Base-by-base conservation (phyloP, 2,797 vertebrate genomes). In the Sebastes alutus region DNA sequence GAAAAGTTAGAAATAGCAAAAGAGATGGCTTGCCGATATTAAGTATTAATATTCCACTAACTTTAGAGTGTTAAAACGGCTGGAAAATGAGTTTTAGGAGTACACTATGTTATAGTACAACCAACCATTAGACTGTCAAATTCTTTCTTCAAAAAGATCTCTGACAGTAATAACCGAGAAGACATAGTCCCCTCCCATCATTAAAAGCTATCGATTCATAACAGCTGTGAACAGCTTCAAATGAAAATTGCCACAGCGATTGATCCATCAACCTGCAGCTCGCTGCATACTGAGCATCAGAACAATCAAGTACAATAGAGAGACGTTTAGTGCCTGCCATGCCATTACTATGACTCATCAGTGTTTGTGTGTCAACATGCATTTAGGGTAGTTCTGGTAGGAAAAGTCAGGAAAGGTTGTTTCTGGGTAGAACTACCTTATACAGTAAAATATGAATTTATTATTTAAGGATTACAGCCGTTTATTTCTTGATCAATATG, bases 171-270 rank as follows among this genome's bases (percentile, higher is more conserved):
- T 84, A 92, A 87, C 74, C 58, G 77, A 65, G 66, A 86, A 85
- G 78, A 87, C 75, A 63, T 55, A 27, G 64, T 38, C 56, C 56
- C 76, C 62, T 69, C 71, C 58, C 77, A 77, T 84, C 86, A 90
- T 93, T 91, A 90, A 92, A 91, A 88, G 63, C 64, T 75, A 94
- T 94, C 20, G 80, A 94, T 92, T 92, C 82, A 89, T 76, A 88
- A 87, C 80, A 88, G 78, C 76, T 77, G 77, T 84, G 77, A 82
- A 85, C 77, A 64, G 80, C 84, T 85, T 88, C 82, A 90, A 89
- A 85, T 85, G 80, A 90, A 87, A 90, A 90, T 61, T 84, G 80
- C 85, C 60, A 52, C 64, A 35, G 67, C 80, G 84, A 92, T 81
- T 89, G 91, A 93, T 92, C 88, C 77, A 81, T 92, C 88, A 89